These are phyloP conservation scores for Siderastrea radians DNA, from an alignment of 92 coral and sea anemone genomes.

Conservation along the genomic window DNA sequence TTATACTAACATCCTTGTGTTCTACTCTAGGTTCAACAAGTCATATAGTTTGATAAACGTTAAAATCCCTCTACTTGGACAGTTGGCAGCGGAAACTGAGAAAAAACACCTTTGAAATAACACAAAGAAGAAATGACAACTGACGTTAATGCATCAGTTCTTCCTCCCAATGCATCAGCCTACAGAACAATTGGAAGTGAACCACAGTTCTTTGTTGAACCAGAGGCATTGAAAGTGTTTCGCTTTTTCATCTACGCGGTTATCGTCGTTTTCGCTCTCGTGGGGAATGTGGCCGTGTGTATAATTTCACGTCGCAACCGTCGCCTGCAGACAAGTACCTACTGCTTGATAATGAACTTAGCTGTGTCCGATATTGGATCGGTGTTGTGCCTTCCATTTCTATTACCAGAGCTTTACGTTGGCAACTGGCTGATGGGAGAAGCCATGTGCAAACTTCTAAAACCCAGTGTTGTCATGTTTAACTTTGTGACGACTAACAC, in stretches of 20 bases:
- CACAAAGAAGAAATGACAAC: not conserved
- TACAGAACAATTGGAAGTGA: not conserved
- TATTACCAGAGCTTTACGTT: slow-evolving; percentile 48
- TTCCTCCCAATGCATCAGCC: slow-evolving; percentile 8
- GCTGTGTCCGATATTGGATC: slow-evolving; percentile 84
- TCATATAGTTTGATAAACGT: not conserved
- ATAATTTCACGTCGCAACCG: slow-evolving; percentile 66
- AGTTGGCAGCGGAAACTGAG: not conserved
- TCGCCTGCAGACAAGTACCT: slow-evolving; percentile 78
- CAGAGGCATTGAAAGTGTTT: slow-evolving; percentile 27
- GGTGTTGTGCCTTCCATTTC: slow-evolving; percentile 68
- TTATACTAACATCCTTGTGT: not conserved
- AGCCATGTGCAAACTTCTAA: slow-evolving; percentile 76
- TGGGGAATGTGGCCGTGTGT: slow-evolving; percentile 77
- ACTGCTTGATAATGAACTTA: slow-evolving; percentile 76
- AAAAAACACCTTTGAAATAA: not conserved
- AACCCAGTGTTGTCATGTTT: slow-evolving; percentile 81
- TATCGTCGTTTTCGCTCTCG: slow-evolving; percentile 60
- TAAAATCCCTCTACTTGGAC: not conserved
- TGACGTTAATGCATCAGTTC: not conserved
- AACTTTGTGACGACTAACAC: slow-evolving; percentile 85
- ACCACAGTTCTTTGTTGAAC: slow-evolving; percentile 25
- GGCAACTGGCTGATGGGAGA: slow-evolving; percentile 80
- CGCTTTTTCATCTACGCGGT: slow-evolving; percentile 57
- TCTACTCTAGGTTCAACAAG: not conserved